phyloP scores from a whole-genome alignment of 2,888 invertebrate genomes.

The Ptilodon capucinus region DNA sequence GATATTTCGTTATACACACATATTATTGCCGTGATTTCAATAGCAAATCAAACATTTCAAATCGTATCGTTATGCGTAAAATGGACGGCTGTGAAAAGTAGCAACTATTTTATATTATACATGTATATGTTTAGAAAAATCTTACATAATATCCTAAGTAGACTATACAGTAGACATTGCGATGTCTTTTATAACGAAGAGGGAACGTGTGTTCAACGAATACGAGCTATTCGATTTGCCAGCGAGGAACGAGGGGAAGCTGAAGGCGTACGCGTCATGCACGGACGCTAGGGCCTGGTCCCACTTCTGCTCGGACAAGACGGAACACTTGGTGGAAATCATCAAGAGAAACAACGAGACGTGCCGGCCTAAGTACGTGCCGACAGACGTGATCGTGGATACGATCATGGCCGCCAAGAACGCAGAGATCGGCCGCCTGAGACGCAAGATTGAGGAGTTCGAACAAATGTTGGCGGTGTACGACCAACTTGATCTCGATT shows the following conservation, averaged over 20 bases:
- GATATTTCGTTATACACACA: slow-evolving; percentile 65
- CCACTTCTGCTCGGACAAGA: slow-evolving; percentile 77
- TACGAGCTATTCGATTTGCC: slow-evolving; percentile 72
- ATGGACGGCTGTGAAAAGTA: slow-evolving; percentile 67
- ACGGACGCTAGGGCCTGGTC: slow-evolving; percentile 83
- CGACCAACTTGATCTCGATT: slow-evolving; percentile 67
- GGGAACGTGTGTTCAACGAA: slow-evolving; percentile 74
- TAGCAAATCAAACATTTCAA: slow-evolving; percentile 51
- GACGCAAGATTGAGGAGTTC: slow-evolving; percentile 71
- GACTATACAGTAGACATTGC: slow-evolving; percentile 38
- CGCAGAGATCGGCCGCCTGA: slow-evolving; percentile 73
- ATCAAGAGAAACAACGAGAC: slow-evolving; percentile 73
- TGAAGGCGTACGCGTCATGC: slow-evolving; percentile 81
- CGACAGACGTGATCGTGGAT: slow-evolving; percentile 70
- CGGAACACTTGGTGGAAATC: slow-evolving; percentile 81
- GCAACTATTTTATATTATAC: slow-evolving; percentile 47
- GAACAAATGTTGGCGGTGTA: slow-evolving; percentile 70
- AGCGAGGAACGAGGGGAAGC: slow-evolving; percentile 76
- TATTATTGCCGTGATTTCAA: slow-evolving; percentile 54
- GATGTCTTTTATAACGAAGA: slow-evolving; percentile 78
- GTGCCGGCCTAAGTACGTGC: slow-evolving; percentile 64
- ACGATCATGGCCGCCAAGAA: slow-evolving; percentile 75
- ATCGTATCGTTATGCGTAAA: slow-evolving; percentile 60
- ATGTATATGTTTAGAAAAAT: slow-evolving; percentile 54
- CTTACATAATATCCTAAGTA: slow-evolving; percentile 46